Percentiles rank a stretch among this genome's conserved stretches.
phyloP scores from a whole-genome alignment of 2,113 vertebrate species.

The Anas platyrhynchos region DNA sequence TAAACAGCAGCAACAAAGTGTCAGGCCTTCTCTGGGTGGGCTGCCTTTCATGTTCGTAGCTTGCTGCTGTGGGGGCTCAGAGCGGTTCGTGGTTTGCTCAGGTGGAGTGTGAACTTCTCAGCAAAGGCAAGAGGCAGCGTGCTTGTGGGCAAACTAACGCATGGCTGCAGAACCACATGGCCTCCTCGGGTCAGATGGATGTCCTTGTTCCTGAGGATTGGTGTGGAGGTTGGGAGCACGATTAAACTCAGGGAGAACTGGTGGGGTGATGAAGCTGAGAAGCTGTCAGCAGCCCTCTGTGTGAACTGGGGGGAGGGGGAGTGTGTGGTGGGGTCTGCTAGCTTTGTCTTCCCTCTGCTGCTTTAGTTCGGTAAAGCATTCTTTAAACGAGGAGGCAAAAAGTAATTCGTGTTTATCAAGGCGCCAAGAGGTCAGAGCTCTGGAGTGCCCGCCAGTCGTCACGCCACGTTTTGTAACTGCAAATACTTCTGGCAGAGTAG shows the following conservation, averaged over 20 bases:
- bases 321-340: too few species aligned
- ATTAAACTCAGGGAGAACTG: neutral
- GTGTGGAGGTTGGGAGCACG: accelerated
- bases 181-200: neutral
- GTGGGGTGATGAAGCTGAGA: too few species aligned
- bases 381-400: neutral
- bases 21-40: accelerated
- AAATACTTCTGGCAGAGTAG: accelerated
- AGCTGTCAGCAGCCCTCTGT: neutral
- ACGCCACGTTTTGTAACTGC: accelerated
- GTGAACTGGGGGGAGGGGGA: neutral
- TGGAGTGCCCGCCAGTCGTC: neutral
- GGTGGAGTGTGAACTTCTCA: neutral
- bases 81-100: neutral
- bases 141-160: neutral
- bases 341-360: neutral
- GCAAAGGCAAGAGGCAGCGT: neutral
- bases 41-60: neutral
- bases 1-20: neutral
- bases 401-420: too few species aligned
- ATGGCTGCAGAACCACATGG: neutral
- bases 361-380: neutral
- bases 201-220: too few species aligned
- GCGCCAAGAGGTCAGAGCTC: neutral
- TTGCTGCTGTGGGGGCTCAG: neutral